Percentiles rank a stretch among this genome's conserved stretches.
Conservation (phyloP, 2,797 vertebrate genomes). For the Coracias cyanogaster region DNA sequence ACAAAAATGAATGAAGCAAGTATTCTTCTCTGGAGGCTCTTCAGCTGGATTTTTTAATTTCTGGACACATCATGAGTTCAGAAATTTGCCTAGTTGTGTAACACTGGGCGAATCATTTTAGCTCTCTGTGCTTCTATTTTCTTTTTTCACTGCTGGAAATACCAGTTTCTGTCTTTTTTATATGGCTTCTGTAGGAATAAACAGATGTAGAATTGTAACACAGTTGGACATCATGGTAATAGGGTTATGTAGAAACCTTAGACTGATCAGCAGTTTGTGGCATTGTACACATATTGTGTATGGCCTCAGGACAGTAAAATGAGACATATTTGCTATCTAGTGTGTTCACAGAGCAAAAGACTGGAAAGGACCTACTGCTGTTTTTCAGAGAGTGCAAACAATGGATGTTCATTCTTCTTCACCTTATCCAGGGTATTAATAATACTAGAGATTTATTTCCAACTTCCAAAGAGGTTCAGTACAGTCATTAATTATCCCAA, state of each 20-base stretch:
- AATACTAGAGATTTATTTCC: neutral
- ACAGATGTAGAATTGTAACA: neutral
- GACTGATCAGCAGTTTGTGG: neutral
- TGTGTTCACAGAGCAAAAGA: neutral
- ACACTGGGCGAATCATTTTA: neutral
- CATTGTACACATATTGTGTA: neutral
- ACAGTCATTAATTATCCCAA: neutral
- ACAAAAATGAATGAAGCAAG: neutral
- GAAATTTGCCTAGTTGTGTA: neutral
- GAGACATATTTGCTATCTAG: neutral
- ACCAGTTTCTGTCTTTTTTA: neutral
- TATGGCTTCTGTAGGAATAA: neutral
- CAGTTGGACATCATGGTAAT: neutral
- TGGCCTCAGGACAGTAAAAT: neutral
- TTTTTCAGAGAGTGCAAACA: neutral
- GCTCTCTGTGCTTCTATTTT: neutral
- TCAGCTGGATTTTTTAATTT: neutral
- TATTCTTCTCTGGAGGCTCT: neutral
- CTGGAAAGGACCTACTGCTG: neutral
- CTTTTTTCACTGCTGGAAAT: neutral
- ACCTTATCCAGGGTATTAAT: neutral
- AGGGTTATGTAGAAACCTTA: neutral
- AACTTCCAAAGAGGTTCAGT: neutral
- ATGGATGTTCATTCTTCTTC: neutral
- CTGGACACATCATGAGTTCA: accelerated